Conservation (phyloP, 2,888 invertebrate species). For the Erebia ligea region DNA sequence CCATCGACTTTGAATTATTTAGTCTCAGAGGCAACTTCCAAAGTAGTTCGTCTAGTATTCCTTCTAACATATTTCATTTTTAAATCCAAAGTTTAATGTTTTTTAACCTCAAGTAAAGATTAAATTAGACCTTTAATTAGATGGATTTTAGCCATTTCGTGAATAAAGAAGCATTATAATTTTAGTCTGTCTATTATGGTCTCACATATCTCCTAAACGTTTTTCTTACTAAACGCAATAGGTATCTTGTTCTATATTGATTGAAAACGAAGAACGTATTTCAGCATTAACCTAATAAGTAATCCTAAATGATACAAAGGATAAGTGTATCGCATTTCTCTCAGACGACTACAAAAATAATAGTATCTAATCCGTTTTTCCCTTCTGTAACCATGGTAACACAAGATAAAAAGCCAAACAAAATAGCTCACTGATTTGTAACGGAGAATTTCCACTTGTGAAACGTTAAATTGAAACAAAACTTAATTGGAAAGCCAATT, state of each 20-base stretch:
- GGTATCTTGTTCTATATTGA: neutral
- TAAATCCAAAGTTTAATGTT: too few species aligned
- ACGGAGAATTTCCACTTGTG: conserved; percentile 16
- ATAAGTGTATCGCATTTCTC: neutral
- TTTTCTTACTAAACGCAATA: too few species aligned
- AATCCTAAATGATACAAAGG: neutral
- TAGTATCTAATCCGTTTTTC: neutral
- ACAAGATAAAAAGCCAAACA: conserved; percentile 8
- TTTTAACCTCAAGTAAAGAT: too few species aligned
- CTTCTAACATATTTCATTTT: neutral
- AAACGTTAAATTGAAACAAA: conserved; percentile 20
- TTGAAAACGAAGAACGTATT: neutral
- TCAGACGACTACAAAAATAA: neutral
- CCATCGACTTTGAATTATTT: conserved; percentile 1
- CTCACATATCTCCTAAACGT: neutral
- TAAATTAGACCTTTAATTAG: too few species aligned
- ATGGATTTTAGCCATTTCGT: too few species aligned
- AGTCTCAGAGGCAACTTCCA: neutral
- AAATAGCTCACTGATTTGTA: conserved; percentile 12
- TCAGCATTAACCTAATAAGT: neutral
- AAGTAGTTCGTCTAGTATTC: neutral
- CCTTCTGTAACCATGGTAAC: conserved; percentile 1
- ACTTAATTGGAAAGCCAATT: conserved; percentile 27
- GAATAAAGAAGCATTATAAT: too few species aligned
- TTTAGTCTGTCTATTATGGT: too few species aligned